These are phyloP conservation scores for Tetrax tetrax DNA, from an alignment of 2,113 vertebrate species.

Conservation along the genomic window DNA sequence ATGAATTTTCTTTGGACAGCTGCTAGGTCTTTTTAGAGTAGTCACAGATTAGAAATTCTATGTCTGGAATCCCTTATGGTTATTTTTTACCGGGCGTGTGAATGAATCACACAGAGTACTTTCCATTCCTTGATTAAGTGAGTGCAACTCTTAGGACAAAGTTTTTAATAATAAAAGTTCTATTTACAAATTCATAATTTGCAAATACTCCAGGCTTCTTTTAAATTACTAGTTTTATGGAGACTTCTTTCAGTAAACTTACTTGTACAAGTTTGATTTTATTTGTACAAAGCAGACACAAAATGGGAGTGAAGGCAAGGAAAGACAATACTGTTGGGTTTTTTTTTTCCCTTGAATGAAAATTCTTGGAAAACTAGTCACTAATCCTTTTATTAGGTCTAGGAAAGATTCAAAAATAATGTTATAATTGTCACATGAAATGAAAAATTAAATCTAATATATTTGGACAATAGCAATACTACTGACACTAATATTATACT, in stretches of 20 bases:
- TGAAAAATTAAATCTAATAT: not conserved
- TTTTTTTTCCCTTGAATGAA: not conserved
- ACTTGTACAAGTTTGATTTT: not conserved
- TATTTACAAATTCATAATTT: conserved; percentile 62
- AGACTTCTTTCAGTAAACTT: not conserved
- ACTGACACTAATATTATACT: not conserved
- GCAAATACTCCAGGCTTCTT: conserved; percentile 40
- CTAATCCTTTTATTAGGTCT: not conserved
- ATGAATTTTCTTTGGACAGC: conserved; percentile 1
- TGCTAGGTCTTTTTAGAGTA: not conserved
- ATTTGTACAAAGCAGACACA: not conserved
- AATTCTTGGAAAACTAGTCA: not conserved
- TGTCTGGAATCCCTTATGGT: conserved; percentile 6
- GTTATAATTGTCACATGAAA: not conserved
- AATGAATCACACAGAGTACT: conserved; percentile 32
- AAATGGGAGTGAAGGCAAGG: not conserved
- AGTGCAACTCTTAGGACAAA: not conserved
- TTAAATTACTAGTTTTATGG: conserved; percentile 41
- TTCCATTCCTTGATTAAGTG: conserved; percentile 51
- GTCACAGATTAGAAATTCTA: conserved; percentile 38
- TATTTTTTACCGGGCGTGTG: conserved; percentile 22
- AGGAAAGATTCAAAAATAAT: not conserved
- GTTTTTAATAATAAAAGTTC: conserved; percentile 61
- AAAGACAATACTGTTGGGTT: not conserved
- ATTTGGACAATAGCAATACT: not conserved